phyloP scores from a whole-genome alignment of 2,797 vertebrate species.

The Sebastes variabilis region DNA sequence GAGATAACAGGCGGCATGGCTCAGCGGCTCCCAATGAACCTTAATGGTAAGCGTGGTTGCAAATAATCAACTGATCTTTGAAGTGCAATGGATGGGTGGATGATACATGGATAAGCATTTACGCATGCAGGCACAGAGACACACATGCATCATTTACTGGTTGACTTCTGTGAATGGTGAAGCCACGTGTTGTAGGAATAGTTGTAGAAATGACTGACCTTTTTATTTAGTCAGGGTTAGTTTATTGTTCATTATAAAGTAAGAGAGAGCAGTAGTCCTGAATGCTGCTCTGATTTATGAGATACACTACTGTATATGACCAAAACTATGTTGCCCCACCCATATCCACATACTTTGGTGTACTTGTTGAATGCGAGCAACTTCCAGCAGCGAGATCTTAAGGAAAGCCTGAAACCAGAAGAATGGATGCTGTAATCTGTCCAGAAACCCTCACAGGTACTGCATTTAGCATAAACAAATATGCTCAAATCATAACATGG shows the following conservation, averaged over 20 bases:
- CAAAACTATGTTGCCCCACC: background rate
- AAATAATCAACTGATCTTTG: conserved; percentile 54
- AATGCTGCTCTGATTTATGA: background rate
- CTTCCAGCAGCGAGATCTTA: background rate
- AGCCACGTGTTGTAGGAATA: background rate
- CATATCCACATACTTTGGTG: background rate
- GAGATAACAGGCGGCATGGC: conserved; percentile 43
- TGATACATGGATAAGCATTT: conserved; percentile 18
- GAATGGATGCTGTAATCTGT: too few relatives aligned
- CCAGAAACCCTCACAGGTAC: too few relatives aligned
- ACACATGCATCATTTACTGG: background rate
- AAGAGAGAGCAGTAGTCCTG: background rate
- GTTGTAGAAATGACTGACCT: background rate
- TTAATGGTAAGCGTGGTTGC: conserved; percentile 26
- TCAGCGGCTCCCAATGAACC: conserved; percentile 47
- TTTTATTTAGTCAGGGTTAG: background rate
- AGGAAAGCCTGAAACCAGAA: background rate
- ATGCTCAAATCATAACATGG: too few relatives aligned
- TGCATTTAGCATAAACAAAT: too few relatives aligned
- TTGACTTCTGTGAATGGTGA: background rate
- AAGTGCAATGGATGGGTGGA: conserved; percentile 35
- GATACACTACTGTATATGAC: too few relatives aligned
- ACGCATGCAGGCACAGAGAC: background rate
- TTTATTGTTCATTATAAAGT: background rate
- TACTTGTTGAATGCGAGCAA: background rate